A percentile compares a stretch with the other conserved stretches of the same genome.
phyloP scores from a whole-genome alignment of 2,113 vertebrate genomes.

The Zingel zingel region DNA sequence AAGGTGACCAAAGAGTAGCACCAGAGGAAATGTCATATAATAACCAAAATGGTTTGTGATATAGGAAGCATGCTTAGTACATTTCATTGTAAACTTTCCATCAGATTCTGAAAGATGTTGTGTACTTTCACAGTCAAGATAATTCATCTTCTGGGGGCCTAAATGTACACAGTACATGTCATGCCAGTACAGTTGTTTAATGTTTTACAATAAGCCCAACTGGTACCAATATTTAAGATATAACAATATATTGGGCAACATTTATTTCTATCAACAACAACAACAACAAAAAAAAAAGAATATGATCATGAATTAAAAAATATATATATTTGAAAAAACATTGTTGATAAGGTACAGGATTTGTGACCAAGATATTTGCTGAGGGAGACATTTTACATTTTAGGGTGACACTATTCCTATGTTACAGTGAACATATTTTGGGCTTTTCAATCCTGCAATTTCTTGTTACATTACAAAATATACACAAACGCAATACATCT shows the following conservation, averaged over 20 bases:
- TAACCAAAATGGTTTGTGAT: neutral
- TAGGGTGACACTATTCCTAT: neutral
- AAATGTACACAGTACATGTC: neutral
- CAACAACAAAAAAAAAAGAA: no score
- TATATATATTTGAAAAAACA: no score
- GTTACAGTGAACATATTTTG: neutral
- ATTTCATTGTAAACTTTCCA: neutral
- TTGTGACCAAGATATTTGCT: neutral
- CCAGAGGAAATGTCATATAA: neutral
- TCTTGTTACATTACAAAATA: neutral
- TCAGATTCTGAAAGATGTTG: neutral
- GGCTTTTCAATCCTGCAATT: neutral
- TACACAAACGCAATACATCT: neutral
- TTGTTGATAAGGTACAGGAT: no score
- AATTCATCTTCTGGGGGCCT: neutral
- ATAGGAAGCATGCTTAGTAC: neutral
- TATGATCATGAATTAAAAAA: no score
- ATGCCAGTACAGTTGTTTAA: neutral
- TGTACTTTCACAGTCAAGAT: neutral
- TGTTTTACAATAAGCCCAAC: no score
- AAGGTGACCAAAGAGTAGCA: neutral
- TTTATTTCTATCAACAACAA: no score
- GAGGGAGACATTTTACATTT: neutral
- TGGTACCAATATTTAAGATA: no score
- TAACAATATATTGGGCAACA: no score